Evolutionary conservation across 1,140 invertebrate genomes (phyloP), one percentile per base, ranked within the genome.

Genomic region (Trachymyrmex cornetzi): DNA sequence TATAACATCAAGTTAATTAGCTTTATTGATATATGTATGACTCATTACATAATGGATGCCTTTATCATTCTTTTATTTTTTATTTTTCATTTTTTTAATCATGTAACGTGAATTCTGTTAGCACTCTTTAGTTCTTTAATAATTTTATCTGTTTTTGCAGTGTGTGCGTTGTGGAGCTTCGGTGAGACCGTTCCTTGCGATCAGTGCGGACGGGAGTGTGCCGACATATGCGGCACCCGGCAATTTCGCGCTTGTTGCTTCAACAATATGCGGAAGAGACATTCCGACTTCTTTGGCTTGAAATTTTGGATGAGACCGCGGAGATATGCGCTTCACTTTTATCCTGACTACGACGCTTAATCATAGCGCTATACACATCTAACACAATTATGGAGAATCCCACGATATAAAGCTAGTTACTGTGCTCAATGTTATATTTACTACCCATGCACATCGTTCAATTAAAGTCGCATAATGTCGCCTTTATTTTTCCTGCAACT

Each of bases 221-320:
- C 94, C 67, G 91, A 94, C 11, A 95, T 96, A 4, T 97, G 96
- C 77, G 96, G 96, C 7, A 96, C 96, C 2, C 93, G 96, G 48
- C 95, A 96, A 84, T 97, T 96, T 88, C 93, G 96, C 22, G 95
- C 96, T 12, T 97, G 96, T 82, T 97, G 96, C 90, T 96, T 96
- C 93, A 97, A 97, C 92, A 97, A 96, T 91, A 91, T 96, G 89
- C 95, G 95, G 77, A 96, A 96, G 90, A 92, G 95, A 50, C 77
- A 88, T 2, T 89, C 88, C 5, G 72, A 92, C 34, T 48, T 19
- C 7, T 44, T 85, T 38, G 89, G 91, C 61, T 50, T 89, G 22
- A 90, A 90, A 72, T 81, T 90, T 3, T 93, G 92, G 92, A 86
- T 89, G 50, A 87, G 66, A 67, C 88, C 88, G n/a, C 86, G 81